A percentile compares a stretch with the other conserved stretches of the same genome.
These are phyloP conservation scores for Karalla daura DNA, from an alignment of 2,797 vertebrate genomes.

Conservation along the genomic window DNA sequence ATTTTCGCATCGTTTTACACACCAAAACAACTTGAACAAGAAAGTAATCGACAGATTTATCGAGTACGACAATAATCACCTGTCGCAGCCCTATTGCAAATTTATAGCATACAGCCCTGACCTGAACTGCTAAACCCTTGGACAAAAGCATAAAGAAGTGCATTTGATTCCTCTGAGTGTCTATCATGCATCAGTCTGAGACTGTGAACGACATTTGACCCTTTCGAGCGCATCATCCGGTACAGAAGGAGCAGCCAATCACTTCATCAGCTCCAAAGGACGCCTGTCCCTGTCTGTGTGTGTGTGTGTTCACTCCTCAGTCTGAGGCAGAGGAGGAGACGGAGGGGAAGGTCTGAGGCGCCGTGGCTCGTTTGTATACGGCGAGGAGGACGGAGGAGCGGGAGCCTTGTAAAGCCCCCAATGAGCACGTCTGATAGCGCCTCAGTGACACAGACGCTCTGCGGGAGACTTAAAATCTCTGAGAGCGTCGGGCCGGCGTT, in stretches of 20 bases:
- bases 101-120: no score
- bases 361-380: conserved; percentile 16
- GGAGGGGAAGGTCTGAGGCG: no score
- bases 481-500: conserved; percentile 18
- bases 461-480: conserved; percentile 32
- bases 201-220: background rate
- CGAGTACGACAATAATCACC: no score
- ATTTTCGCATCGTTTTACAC: no score
- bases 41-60: no score
- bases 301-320: no score
- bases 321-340: no score
- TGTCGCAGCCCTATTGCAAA: no score
- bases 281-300: conserved; percentile 12
- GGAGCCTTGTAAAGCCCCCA: background rate
- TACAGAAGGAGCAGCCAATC: background rate
- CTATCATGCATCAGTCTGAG: background rate
- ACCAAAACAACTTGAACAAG: no score
- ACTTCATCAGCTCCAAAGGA: background rate
- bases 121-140: background rate
- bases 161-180: no score
- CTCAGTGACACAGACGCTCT: conserved; percentile 15
- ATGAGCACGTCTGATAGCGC: conserved; percentile 29
- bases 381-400: conserved; percentile 4
- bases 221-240: background rate
- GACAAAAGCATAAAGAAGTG: no score